Evolutionary conservation across 1,140 invertebrate species (phyloP).

Genomic region (Physella acuta): DNA sequence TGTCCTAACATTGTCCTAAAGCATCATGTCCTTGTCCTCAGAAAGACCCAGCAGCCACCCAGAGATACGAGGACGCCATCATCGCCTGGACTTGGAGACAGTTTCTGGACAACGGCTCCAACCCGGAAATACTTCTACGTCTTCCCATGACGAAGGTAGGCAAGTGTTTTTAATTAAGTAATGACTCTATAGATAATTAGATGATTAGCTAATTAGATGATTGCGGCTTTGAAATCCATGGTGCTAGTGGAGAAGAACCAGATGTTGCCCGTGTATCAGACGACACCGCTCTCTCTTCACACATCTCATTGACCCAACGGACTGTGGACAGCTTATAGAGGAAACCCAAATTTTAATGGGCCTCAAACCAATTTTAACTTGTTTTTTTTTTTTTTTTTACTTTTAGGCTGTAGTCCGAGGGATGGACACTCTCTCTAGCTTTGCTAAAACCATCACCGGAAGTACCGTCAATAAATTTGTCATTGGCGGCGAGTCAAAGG

Average conservation of each 20-base stretch:
- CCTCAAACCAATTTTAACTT: background rate
- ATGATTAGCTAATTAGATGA: background rate
- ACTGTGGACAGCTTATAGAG: no score
- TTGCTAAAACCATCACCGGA: background rate
- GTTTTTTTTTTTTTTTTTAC: background rate
- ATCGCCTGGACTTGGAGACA: background rate
- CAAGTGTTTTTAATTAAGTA: background rate
- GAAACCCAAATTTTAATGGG: no score
- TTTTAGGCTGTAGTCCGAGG: background rate
- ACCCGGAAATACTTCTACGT: background rate
- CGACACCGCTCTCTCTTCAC: background rate
- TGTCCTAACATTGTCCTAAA: background rate
- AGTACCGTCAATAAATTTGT: background rate
- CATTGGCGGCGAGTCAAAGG: background rate
- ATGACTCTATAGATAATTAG: background rate
- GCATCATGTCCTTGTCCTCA: background rate
- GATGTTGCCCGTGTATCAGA: background rate
- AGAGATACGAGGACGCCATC: background rate
- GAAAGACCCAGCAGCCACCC: background rate
- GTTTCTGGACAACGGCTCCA: background rate
- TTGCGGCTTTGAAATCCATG: background rate
- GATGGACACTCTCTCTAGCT: background rate
- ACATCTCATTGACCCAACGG: no score
- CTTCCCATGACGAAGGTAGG: slow-evolving; percentile 12
- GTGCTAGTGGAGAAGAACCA: background rate